These are phyloP conservation scores for Bubo blakistoni DNA, from an alignment of 2,113 vertebrate species.

Conservation along the genomic window DNA sequence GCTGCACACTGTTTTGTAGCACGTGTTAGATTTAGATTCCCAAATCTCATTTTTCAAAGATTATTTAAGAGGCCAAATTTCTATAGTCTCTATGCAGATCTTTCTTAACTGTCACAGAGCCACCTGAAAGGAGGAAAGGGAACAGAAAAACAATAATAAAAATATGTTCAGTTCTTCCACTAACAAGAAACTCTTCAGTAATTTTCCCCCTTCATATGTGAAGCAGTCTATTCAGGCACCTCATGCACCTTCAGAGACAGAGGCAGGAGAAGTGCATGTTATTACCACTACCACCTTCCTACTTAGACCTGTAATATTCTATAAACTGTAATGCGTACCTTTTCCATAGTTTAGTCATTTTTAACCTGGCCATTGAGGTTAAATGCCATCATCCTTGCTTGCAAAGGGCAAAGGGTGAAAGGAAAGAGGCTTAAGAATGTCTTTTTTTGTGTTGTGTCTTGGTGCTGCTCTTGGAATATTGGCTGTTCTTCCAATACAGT, in stretches of 20 bases:
- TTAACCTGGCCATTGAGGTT: background rate
- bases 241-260: background rate
- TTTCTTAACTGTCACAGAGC: background rate
- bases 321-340: background rate
- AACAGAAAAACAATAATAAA: background rate
- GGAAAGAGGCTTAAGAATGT: background rate
- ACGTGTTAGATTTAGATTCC: background rate
- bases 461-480: background rate
- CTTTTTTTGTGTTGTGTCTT: background rate
- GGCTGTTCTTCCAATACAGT: background rate
- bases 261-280: background rate
- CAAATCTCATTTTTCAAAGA: background rate
- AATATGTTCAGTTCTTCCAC: background rate
- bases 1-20: background rate
- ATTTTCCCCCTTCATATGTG: background rate
- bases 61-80: background rate
- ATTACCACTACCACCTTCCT: background rate
- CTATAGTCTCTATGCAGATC: background rate
- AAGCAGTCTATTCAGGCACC: background rate
- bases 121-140: background rate
- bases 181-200: background rate
- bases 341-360: background rate
- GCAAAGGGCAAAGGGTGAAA: background rate
- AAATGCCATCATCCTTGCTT: background rate
- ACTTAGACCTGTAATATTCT: background rate